Percentiles rank a stretch among this genome's conserved stretches.
Conservation (phyloP, 2,888 invertebrate genomes). For the Hydriomena furcata region DNA sequence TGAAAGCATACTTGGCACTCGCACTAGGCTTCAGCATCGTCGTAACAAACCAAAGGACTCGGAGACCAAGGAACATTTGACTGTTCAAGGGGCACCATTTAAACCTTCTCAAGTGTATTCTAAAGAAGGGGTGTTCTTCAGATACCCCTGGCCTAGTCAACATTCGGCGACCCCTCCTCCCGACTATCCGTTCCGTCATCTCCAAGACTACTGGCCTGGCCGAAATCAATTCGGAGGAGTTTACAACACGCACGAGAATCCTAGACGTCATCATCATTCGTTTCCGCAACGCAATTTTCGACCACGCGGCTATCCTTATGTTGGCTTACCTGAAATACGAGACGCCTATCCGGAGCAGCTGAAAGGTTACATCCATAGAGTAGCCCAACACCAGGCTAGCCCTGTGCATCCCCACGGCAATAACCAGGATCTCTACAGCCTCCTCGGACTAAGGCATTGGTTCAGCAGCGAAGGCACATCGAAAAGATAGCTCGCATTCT, state of each 20-base stretch:
- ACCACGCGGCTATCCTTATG: constrained; percentile 58
- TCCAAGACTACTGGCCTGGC: constrained; percentile 77
- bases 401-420: constrained; percentile 56
- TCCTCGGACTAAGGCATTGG: constrained; percentile 77
- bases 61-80: constrained; percentile 41
- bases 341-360: constrained; percentile 57
- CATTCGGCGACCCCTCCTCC: constrained; percentile 67
- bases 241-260: constrained; percentile 71
- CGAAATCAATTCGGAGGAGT: constrained; percentile 67
- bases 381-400: constrained; percentile 54
- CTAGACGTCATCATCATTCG: constrained; percentile 74
- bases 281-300: constrained; percentile 69
- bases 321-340: constrained; percentile 50
- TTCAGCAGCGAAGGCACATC: constrained; percentile 75
- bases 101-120: constrained; percentile 44
- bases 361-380: constrained; percentile 59
- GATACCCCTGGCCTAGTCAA: constrained; percentile 72
- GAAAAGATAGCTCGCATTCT: constrained; percentile 71
- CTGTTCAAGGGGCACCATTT: constrained; percentile 35
- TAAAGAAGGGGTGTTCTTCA: constrained; percentile 60
- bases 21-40: constrained; percentile 73
- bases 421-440: constrained; percentile 73
- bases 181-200: constrained; percentile 71
- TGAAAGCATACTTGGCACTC: constrained; percentile 70
- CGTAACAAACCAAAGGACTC: constrained; percentile 64